Conservation (phyloP, 2,113 vertebrate species). For the Uria lomvia region DNA sequence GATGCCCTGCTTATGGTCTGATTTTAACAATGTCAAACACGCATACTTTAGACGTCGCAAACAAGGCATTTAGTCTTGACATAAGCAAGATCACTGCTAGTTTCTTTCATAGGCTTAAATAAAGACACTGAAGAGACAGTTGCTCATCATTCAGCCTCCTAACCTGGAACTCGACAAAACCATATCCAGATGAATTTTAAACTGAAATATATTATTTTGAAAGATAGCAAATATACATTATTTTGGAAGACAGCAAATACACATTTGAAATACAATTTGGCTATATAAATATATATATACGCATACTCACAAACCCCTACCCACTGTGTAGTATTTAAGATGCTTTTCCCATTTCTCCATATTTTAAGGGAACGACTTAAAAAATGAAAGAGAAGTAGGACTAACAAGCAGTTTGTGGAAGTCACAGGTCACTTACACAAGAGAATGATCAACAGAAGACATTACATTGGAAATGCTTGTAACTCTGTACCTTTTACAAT, state of each 20-base stretch:
- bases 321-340: background rate
- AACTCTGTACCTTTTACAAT: background rate
- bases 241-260: background rate
- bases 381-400: background rate
- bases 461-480: background rate
- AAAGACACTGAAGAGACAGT: background rate
- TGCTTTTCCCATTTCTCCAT: background rate
- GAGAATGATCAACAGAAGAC: background rate
- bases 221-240: background rate
- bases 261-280: background rate
- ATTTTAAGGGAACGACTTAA: background rate
- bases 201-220: background rate
- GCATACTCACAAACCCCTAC: too few species aligned
- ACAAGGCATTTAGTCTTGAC: background rate
- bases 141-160: background rate
- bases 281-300: accelerated
- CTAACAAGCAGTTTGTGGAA: background rate
- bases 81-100: background rate
- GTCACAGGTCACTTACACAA: background rate
- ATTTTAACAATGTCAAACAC: background rate
- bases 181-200: background rate
- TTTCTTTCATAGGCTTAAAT: background rate
- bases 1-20: background rate
- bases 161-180: background rate
- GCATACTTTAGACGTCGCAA: background rate